Base-by-base conservation (phyloP, 37 sponge, comb jelly and placozoan species). In the Beroe ovata region DNA sequence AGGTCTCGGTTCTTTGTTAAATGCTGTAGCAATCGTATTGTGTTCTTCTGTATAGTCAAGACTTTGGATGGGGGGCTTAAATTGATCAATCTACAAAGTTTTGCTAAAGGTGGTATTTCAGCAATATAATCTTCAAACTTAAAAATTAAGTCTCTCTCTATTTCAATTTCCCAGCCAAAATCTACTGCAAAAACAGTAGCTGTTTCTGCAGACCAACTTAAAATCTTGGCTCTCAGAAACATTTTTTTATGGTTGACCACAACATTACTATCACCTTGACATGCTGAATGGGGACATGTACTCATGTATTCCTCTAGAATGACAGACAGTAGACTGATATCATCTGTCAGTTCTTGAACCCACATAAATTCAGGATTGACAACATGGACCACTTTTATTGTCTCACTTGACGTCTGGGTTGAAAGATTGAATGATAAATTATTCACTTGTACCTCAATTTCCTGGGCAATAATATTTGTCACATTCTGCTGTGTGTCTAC, bases 1-100 rank as follows among this genome's bases (percentile, higher is more conserved):
- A 66, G 34, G 4, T 25, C 36, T 30, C 34, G 32, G 34, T 8
- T 29, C 25, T 8, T 34, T 6, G 69, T 66, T 18, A 32, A 25
- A 19, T 34, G 29, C 34, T 66, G 69, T 18, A 66, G 36, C 1
- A 66, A 16, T 16, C 30, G 29, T 6, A 66, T 34, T 8, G 30
- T 37, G 1, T 32, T 1, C 33, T 29, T 32, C 36, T 66, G 69
- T 18, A 66, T 34, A 14, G 29, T 16, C 1, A 30, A 29, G 25
- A 14, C 34, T 33, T 66, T 66, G 69, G 36, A 66, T 8, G 69
- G 69, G 19, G 69, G 35, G 34, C 25, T 18, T 32, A 66, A 2
- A 66, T 66, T 66, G 36, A 34, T 66, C 34, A 66, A 29, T 37
- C 69, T 66, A 66, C 69, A 66, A 11, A 66, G 30, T 30, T 66